Conservation (phyloP, 2,797 vertebrate species). For the Enoplosus armatus region DNA sequence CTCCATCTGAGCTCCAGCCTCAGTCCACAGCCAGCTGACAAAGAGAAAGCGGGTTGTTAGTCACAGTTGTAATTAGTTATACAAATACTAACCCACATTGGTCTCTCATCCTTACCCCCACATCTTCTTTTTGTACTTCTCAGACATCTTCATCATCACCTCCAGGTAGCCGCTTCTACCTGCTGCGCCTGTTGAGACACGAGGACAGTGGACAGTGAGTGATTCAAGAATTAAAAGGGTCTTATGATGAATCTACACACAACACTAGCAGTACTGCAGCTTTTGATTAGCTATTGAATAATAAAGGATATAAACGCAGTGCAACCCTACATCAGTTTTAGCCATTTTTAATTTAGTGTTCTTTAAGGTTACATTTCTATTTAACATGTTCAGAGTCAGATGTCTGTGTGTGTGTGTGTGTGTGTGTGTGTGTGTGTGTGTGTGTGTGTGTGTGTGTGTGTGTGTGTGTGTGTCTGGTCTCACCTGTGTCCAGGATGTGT, state of each 20-base stretch:
- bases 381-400: background rate
- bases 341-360: background rate
- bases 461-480: conserved; percentile 7
- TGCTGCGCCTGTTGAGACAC: conserved; percentile 86
- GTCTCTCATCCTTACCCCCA: conserved; percentile 90
- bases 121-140: conserved; percentile 99
- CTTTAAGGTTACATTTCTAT: background rate
- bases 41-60: background rate
- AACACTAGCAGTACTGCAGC: too few species aligned
- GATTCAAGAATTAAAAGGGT: background rate
- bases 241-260: background rate
- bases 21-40: conserved; percentile 95
- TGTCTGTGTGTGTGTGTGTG: background rate
- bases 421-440: background rate
- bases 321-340: too few species aligned
- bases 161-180: conserved; percentile 95
- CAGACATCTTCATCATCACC: conserved; percentile 93
- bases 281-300: background rate
- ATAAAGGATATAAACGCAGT: background rate
- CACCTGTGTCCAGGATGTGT: conserved; percentile 97
- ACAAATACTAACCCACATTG: rapidly evolving
- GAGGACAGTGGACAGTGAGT: background rate
- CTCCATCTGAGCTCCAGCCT: conserved; percentile 93
- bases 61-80: background rate
- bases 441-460: background rate